Evolutionary conservation across 2,888 invertebrate species (phyloP), one percentile per base, ranked within the genome.

Genomic region (Tenthredo distinguenda): DNA sequence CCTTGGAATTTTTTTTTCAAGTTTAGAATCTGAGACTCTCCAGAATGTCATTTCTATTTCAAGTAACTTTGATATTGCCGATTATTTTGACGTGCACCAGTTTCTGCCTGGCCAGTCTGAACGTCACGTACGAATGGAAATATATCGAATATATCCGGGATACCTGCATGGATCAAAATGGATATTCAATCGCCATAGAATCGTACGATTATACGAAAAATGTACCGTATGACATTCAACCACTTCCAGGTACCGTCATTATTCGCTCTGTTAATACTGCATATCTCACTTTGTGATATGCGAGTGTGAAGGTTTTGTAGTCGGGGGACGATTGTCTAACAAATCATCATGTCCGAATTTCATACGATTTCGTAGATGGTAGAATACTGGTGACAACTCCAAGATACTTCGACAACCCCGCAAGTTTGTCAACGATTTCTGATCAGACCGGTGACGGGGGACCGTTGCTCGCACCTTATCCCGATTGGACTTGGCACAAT

Each of bases 111-210:
- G 79, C 55, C 37, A 26, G 21, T 55, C 58, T 91, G 18, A 1
- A 86, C 0, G 55, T 86, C 0, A 93, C 96, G 58, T 96, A 96
- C 91, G 95, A 96, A 87, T 97, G 97, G 97, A 96, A 95, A 87
- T 94, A 95, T 81, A 91, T 97, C 1, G 97, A 97, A 91, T 97
- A 96, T 90, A 95, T 95, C 74, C 97, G 96, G 92, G 95, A 95
- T 0, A 94, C 95, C 0, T 92, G 94, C 55, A n/a, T n/a, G 9
- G 92, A 93, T 9, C 95, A 95, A 37, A 94, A 96, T 47, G 91
- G 94, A n/a, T 91, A 92, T 31, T 96, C 96, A 1, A 93, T 97
- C 10, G 90, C 91, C 7, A 94, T 93, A 21, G 95, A 95, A 15
- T 71, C 87, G 31, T 92, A 91, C 71, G 71, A 90, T 77, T 85